Evolutionary conservation across 2,113 vertebrate species (phyloP).

Genomic region (Salvelinus namaycush): DNA sequence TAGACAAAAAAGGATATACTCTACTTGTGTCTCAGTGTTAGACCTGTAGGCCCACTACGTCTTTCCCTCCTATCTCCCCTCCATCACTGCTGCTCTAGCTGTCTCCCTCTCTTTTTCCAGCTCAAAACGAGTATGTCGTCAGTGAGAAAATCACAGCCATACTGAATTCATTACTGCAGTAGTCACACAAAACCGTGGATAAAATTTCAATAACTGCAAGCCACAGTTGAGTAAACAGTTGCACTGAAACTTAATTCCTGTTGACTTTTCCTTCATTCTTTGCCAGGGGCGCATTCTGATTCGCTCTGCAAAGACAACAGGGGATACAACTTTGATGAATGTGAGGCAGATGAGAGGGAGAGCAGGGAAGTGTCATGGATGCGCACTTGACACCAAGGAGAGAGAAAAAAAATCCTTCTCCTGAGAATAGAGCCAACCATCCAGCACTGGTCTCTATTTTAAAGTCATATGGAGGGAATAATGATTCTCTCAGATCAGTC

Average conservation of each 20-base stretch:
- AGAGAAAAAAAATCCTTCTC: conserved; percentile 41
- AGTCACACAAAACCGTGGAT: conserved; percentile 99
- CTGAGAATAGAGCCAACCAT: conserved; percentile 58
- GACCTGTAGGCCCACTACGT: conserved; percentile 62
- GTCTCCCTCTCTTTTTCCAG: conserved; percentile 44
- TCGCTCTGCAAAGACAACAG: conserved; percentile 91
- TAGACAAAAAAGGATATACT: too few relatives aligned
- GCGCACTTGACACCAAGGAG: neutral
- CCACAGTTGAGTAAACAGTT: conserved; percentile 99
- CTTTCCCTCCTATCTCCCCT: conserved; percentile 11
- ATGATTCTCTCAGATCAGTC: conserved; percentile 29
- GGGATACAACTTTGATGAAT: conserved; percentile 95
- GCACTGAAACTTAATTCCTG: conserved; percentile 99
- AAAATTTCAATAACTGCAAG: conserved; percentile 99
- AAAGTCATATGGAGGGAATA: conserved; percentile 32
- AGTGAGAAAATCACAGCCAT: conserved; percentile 91
- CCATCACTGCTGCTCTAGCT: conserved; percentile 1
- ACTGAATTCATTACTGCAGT: conserved; percentile 97
- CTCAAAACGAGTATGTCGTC: conserved; percentile 84
- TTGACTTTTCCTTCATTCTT: conserved; percentile 97
- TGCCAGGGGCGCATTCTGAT: conserved; percentile 95
- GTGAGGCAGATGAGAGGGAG: conserved; percentile 78
- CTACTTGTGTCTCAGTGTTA: conserved; percentile 64
- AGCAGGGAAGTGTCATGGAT: conserved; percentile 32
- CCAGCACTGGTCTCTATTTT: conserved; percentile 36